Evolutionary conservation across 2,797 vertebrate genomes (phyloP), one percentile per base, ranked within the genome.

Genomic region (Gallinago nigripennis): DNA sequence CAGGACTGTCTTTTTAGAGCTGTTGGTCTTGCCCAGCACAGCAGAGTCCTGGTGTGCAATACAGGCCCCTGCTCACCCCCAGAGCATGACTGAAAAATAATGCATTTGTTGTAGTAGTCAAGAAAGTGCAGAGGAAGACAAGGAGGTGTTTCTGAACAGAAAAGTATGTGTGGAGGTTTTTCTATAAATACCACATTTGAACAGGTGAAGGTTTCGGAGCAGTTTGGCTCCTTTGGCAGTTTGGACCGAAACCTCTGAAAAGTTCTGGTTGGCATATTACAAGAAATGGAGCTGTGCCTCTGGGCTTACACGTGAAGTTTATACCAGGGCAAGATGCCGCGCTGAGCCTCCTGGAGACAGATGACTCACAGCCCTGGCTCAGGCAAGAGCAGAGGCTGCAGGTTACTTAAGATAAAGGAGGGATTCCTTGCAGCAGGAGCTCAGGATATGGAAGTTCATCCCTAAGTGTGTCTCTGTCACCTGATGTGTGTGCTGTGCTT

Each of bases 401-500:
- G 48, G 8, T 68, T 41, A 8, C 54, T 37, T 16, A 2, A 9
- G 63, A 11, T 33, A 57, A 6, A 12, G 1, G 39, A 46, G 45
- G 7, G 56, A 35, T 19, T 60, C 72, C 45, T 73, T 60, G 61
- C 45, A 65, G 82, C 45, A 33, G 41, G 41, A 87, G 73, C 25
- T 71, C 16, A 3, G 61, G 50, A 4, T 33, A 41, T 45, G 31
- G 5, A 71, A 21, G 33, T 19, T 39, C 24, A 24, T 25, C n/a
- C 45, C 72, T 23, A 16, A 0, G 3, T 0, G 4, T 53, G 45
- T 33, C 4, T n/a, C 30, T 57, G 11, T 63, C 72, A 30, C 83
- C 61, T 8, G 4, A 27, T 2, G 0, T 2, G 3, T 18, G 17
- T 9, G 33, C 56, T 19, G 20, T 5, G 15, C 31, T n/a, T 28